Evolutionary conservation across 1,140 invertebrate genomes (phyloP), one percentile per base, ranked within the genome.

Genomic region (Bombus polaris): DNA sequence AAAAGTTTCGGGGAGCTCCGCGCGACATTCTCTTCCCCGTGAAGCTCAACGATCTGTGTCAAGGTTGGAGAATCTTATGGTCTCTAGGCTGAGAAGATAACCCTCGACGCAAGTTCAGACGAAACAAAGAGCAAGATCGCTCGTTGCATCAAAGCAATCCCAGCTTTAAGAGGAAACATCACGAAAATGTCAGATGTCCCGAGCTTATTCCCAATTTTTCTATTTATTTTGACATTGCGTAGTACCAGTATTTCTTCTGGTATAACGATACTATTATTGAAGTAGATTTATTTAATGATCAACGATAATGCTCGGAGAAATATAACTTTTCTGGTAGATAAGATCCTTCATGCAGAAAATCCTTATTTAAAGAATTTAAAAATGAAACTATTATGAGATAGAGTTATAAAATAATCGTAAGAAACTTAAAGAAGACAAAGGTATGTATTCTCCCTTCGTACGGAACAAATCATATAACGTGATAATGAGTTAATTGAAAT

Each of bases 61-160:
- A 86, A 86, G 85, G 80, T 70, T 28, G 35, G 32, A 66, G 81
- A 86, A 81, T 66, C 32, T 39, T 75, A 72, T 70, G 74, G 28
- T 28, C 25, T 18, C 66, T n/a, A 25, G 47, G 13, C 32, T 18
- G n/a, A 39, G 37, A 39, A 39, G 81, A 32, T 59, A 65, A 35
- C 37, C 37, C 47, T 70, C 39, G 35, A n/a, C 22, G 35, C 22
- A 68, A 66, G n/a, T 68, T 76, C 32, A 53, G 32, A 18, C 10
- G 37, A 57, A 25, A 37, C 57, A 53, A 22, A 32, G 70, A 44
- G 25, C 39, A 28, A 73, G 37, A 9, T 28, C 22, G 2, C 47
- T 25, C 3, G 22, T 47, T 57, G 25, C 12, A 22, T 28, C 8
- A 3, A n/a, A 28, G 53, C 15, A 22, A 25, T 2, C 6, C 28